Conservation (phyloP, 2,888 invertebrate species). For the Vesta saturnalis region DNA sequence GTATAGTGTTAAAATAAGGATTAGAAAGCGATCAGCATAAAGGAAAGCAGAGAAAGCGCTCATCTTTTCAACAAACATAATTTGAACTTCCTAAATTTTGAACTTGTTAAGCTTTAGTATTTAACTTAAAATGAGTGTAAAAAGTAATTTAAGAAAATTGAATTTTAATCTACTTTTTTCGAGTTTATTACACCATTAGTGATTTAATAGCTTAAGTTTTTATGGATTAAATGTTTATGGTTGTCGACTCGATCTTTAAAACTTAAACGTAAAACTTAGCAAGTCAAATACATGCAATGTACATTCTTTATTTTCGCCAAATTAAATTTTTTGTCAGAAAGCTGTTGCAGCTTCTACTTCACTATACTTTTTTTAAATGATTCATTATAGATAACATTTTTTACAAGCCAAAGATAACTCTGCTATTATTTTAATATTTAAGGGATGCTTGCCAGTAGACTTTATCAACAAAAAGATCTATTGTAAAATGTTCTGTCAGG, state of each 20-base stretch:
- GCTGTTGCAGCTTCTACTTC: no score
- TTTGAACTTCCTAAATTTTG: slow-evolving; percentile 13
- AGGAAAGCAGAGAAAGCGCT: background rate
- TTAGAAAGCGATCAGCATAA: slow-evolving; percentile 17
- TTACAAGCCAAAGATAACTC: no score
- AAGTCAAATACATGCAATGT: no score
- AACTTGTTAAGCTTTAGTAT: slow-evolving; percentile 29
- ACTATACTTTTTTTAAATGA: no score
- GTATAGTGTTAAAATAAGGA: background rate
- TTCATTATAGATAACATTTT: no score
- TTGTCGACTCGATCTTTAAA: background rate
- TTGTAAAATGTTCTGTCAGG: no score
- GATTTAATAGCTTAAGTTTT: slow-evolving; percentile 25
- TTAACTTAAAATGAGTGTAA: slow-evolving; percentile 22
- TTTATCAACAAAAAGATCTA: no score
- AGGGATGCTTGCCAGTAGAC: no score
- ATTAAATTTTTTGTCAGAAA: no score
- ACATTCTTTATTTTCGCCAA: no score
- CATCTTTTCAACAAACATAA: background rate
- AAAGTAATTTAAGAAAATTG: slow-evolving; percentile 35
- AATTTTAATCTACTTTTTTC: slow-evolving; percentile 33
- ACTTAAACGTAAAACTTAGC: background rate
- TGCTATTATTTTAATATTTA: no score
- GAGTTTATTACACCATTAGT: slow-evolving; percentile 30
- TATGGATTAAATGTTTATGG: slow-evolving; percentile 11